Evolutionary conservation across 2,113 vertebrate species (phyloP), one percentile per base, ranked within the genome.

Genomic region (Actinemys pallida): DNA sequence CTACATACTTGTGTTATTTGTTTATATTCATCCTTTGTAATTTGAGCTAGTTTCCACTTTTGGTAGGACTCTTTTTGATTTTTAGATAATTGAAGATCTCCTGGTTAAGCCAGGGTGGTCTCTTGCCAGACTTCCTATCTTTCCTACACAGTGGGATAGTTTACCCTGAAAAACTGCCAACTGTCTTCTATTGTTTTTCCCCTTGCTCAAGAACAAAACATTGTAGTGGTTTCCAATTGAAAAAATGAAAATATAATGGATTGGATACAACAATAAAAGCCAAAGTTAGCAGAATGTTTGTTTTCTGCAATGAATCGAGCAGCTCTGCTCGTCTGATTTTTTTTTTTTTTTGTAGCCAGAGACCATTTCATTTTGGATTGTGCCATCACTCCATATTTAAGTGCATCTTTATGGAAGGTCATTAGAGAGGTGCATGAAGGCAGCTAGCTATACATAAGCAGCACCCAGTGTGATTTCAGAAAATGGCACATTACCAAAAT

Each of bases 301-400:
- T 13, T 65, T 65, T 56, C 13, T 83, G 42, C 90, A 91, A 81
- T 47, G 4, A 89, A 62, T 9, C 4, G 42, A 42, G 0, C 9
- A 45, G 19, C 12, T 85, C 14, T 89, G 3, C 6, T 87, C 0
- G 3, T 78, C 72, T 69, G 1, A 49, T 62, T 81, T 39, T 52
- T 52, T 17, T 12, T 49, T 49, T 49, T 49, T 49, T 3, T 12
- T 49, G 4, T 45, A 6, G 53, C 85, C 24, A 79, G 78, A 5
- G 8, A 1, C 17, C 53, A 76, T 3, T 19, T 89, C 22, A 59
- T 3, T 87, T 82, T 53, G 22, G 83, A 54, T 11, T 8, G 25
- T 1, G 17, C 4, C 2, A 35, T 83, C 27, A 25, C 5, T 81
- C 1, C 1, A 14, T 11, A 6, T 0, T 1, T 72, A 59, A 81